phyloP scores from a whole-genome alignment of 2,113 vertebrate species.

The Trematomus loennbergii region DNA sequence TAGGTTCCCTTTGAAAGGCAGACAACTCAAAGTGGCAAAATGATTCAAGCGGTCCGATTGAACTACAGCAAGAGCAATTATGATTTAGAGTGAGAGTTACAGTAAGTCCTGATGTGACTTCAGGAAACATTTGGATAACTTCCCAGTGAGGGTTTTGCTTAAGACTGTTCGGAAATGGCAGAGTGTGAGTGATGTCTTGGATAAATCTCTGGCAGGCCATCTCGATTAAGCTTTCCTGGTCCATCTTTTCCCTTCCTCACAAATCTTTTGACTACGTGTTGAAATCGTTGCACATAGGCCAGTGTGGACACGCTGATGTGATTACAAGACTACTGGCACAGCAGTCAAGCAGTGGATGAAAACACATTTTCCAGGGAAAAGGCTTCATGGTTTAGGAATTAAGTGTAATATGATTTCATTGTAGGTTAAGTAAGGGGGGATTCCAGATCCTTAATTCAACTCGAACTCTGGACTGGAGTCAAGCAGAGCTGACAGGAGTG shows the following conservation, averaged over 20 bases:
- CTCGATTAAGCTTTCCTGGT: conserved; percentile 24
- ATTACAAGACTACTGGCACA: conserved; percentile 52
- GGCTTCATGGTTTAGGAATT: conserved; percentile 28
- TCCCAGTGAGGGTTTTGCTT: conserved; percentile 33
- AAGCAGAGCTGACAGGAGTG: conserved; percentile 10
- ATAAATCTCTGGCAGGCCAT: conserved; percentile 41
- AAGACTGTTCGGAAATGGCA: conserved; percentile 45
- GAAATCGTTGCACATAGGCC: conserved; percentile 34
- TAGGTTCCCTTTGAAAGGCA: background rate
- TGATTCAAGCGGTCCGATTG: background rate
- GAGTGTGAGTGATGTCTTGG: conserved; percentile 45
- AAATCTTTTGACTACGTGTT: conserved; percentile 44
- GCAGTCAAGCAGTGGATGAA: conserved; percentile 28
- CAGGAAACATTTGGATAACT: conserved; percentile 47
- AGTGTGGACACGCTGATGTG: conserved; percentile 33
- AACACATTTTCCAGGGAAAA: conserved; percentile 57
- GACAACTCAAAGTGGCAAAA: conserved; percentile 30
- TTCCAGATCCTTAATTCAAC: conserved; percentile 42
- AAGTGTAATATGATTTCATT: conserved; percentile 36
- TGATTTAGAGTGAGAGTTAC: conserved; percentile 29
- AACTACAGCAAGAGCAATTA: conserved; percentile 24
- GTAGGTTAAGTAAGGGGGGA: conserved; percentile 16
- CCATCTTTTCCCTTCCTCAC: conserved; percentile 31
- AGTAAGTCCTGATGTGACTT: conserved; percentile 29
- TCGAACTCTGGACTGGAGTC: conserved; percentile 9